Evolutionary conservation across 1,140 invertebrate genomes (phyloP).

Genomic region (Limonius californicus): DNA sequence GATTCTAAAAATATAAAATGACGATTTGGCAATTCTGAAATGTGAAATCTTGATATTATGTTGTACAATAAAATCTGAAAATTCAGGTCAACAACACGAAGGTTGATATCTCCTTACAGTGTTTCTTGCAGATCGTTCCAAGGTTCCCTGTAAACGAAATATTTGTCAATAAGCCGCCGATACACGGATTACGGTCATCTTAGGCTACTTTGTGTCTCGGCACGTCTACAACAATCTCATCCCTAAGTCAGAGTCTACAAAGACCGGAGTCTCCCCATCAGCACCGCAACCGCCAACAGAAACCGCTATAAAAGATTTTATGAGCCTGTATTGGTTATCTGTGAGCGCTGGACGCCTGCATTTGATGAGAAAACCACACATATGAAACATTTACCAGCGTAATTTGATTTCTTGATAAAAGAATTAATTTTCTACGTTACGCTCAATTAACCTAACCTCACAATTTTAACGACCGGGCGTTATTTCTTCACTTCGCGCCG

Average conservation of each 20-base stretch:
- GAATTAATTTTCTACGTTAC: not conserved
- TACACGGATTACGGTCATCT: conserved; percentile 14
- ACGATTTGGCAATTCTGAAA: too few species aligned
- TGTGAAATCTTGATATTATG: too few species aligned
- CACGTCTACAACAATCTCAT: not conserved
- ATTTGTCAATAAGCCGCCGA: conserved; percentile 19
- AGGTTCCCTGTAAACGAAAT: not conserved
- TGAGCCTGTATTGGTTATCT: conserved; percentile 17
- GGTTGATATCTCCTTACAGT: not conserved
- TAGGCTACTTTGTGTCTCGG: not conserved
- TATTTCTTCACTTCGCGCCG: too few species aligned
- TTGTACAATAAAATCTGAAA: too few species aligned
- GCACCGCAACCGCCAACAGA: not conserved
- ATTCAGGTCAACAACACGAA: too few species aligned
- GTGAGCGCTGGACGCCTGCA: not conserved
- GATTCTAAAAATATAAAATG: too few species aligned
- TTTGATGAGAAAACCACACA: conserved; percentile 17
- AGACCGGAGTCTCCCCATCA: conserved; percentile 8
- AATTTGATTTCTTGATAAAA: conserved; percentile 15
- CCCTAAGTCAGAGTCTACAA: conserved; percentile 8
- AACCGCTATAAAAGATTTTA: conserved; percentile 16
- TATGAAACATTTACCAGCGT: conserved; percentile 12
- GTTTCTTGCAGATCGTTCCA: not conserved
- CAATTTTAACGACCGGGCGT: too few species aligned
- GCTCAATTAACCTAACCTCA: not conserved